Evolutionary conservation across 1,140 invertebrate genomes (phyloP).

Genomic region (Matsumurasca onukii): DNA sequence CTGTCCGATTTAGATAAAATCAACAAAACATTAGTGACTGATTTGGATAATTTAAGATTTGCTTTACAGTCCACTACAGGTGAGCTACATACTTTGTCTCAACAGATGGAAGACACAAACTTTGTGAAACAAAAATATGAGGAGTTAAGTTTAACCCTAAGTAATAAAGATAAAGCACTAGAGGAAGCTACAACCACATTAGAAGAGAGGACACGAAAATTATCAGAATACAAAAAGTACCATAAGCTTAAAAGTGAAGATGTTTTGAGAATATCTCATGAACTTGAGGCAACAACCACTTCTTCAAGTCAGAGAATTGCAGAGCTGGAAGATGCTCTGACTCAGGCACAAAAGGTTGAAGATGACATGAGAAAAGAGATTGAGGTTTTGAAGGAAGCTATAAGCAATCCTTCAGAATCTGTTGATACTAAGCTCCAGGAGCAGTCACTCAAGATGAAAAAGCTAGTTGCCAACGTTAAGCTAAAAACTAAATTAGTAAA

Average conservation of each 20-base stretch:
- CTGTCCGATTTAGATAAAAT: background rate
- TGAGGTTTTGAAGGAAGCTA: slow-evolving; percentile 4
- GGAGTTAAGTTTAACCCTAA: slow-evolving; percentile 25
- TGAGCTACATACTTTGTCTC: slow-evolving; percentile 22
- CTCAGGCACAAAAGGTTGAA: slow-evolving; percentile 31
- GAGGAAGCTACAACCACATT: slow-evolving; percentile 19
- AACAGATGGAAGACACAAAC: slow-evolving; percentile 18
- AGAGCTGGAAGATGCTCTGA: slow-evolving; percentile 45
- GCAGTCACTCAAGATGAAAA: slow-evolving; percentile 68
- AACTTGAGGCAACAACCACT: slow-evolving; percentile 40
- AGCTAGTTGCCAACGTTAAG: slow-evolving; percentile 70
- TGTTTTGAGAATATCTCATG: slow-evolving; percentile 28
- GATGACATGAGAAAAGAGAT: slow-evolving; percentile 16
- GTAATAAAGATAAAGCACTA: slow-evolving; percentile 33
- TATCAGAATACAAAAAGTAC: slow-evolving; percentile 32
- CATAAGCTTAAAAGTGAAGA: slow-evolving; percentile 32
- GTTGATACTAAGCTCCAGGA: slow-evolving; percentile 35
- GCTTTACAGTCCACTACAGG: slow-evolving; percentile 30
- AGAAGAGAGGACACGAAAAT: slow-evolving; percentile 22
- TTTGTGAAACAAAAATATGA: slow-evolving; percentile 26
- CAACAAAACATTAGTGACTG: background rate
- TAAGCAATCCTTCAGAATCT: background rate
- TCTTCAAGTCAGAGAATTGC: slow-evolving; percentile 42
- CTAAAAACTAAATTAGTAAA: slow-evolving; percentile 63
- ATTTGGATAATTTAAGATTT: slow-evolving; percentile 15